Evolutionary conservation across 2,113 vertebrate species (phyloP).

Genomic region (Peromyscus polionotus): DNA sequence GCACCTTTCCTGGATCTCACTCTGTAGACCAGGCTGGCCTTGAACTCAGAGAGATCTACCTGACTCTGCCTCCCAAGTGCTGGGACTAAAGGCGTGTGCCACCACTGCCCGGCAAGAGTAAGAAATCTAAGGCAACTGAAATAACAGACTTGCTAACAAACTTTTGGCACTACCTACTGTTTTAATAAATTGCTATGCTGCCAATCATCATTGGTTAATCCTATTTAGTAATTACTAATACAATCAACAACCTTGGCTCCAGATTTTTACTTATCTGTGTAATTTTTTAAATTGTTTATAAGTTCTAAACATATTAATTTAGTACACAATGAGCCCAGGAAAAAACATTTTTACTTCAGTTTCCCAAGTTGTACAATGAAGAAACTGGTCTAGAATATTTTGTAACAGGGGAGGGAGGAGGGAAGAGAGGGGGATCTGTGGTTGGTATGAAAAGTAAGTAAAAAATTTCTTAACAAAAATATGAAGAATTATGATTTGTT

Average conservation of each 20-base stretch:
- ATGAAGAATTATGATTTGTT: slow-evolving; percentile 25
- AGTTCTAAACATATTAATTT: neutral
- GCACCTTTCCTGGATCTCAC: too few relatives aligned
- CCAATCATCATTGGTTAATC: neutral
- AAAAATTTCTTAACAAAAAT: too few relatives aligned
- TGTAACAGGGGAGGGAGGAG: neutral
- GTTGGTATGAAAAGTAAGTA: too few relatives aligned
- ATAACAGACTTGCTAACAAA: slow-evolving; percentile 36
- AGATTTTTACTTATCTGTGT: slow-evolving; percentile 17
- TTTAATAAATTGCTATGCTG: neutral
- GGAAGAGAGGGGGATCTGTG: too few relatives aligned
- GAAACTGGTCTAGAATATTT: neutral
- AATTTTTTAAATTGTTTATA: slow-evolving; percentile 20
- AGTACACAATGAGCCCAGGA: neutral
- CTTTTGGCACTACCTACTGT: neutral
- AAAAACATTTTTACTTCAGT: neutral
- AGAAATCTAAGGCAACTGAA: slow-evolving; percentile 34
- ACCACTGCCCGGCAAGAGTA: neutral
- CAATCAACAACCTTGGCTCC: neutral
- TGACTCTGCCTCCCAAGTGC: too few relatives aligned
- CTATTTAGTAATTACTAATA: slow-evolving; percentile 12
- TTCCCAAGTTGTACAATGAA: slow-evolving; percentile 24
- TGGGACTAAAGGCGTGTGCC: too few relatives aligned
- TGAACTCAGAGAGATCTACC: too few relatives aligned
- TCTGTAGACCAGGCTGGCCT: too few relatives aligned